These are phyloP conservation scores for Chanos chanos DNA, from an alignment of 2,797 vertebrate genomes.

Conservation along the genomic window DNA sequence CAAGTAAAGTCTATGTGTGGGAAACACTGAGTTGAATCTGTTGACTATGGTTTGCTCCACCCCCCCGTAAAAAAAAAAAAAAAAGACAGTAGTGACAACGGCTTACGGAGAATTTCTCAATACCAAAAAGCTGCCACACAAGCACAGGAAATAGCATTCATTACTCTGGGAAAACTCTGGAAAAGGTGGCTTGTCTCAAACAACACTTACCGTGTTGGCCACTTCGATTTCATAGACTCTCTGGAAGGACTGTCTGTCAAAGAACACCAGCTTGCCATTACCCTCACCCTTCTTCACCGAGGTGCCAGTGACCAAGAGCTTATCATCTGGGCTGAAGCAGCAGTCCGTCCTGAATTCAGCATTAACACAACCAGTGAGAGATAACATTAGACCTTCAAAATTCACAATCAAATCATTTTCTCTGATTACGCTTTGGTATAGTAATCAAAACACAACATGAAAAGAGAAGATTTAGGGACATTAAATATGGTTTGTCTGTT, in stretches of 20 bases:
- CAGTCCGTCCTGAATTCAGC: constrained; percentile 84
- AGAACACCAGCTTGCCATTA: constrained; percentile 88
- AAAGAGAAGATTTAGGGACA: background rate
- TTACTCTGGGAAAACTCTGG: constrained; percentile 21
- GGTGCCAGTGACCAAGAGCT: constrained; percentile 90
- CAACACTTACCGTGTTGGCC: constrained; percentile 82
- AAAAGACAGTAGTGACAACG: too few species aligned
- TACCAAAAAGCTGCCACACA: too few species aligned
- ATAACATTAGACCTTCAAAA: too few species aligned
- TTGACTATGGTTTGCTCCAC: too few species aligned
- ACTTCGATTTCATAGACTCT: constrained; percentile 90
- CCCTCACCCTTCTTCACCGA: constrained; percentile 89
- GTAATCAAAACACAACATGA: too few species aligned
- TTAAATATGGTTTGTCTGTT: background rate
- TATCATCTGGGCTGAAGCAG: constrained; percentile 96
- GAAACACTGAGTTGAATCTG: too few species aligned
- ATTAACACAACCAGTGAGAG: background rate
- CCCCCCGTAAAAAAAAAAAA: too few species aligned
- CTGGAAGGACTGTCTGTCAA: constrained; percentile 82
- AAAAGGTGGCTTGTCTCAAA: background rate
- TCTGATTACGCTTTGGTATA: too few species aligned
- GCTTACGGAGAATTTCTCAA: too few species aligned
- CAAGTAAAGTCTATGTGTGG: too few species aligned
- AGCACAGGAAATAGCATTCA: background rate
- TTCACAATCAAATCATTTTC: too few species aligned